Conservation (phyloP, 2,888 invertebrate genomes). For the Aelia acuminata region DNA sequence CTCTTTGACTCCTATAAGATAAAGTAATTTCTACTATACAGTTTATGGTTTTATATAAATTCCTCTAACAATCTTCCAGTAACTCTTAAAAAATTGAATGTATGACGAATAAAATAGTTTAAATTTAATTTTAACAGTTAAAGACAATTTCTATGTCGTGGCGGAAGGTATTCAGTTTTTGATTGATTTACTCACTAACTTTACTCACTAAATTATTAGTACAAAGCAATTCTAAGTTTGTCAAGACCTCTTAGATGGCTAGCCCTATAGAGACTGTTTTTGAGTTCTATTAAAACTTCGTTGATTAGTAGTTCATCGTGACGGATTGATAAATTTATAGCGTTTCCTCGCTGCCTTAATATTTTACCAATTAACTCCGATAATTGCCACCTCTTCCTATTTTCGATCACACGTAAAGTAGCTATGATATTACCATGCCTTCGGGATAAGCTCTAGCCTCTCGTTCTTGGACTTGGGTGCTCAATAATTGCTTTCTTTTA, state of each 20-base stretch:
- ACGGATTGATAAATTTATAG: neutral
- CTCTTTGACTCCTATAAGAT: too few species aligned
- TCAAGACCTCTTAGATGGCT: neutral
- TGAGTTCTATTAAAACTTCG: constrained; percentile 24
- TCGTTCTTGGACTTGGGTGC: neutral
- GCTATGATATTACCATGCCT: neutral
- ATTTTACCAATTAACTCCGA: neutral
- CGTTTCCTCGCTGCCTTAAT: neutral
- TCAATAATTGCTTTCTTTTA: neutral
- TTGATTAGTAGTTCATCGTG: neutral
- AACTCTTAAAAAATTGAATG: too few species aligned
- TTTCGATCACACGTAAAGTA: neutral
- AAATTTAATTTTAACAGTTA: too few species aligned
- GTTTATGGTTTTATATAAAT: too few species aligned
- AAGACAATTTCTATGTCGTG: too few species aligned
- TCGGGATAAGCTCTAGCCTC: neutral
- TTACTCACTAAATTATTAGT: neutral
- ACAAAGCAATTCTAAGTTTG: neutral
- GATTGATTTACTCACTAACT: neutral
- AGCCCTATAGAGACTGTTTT: neutral
- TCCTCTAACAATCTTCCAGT: too few species aligned
- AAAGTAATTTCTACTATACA: too few species aligned
- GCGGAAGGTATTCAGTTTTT: too few species aligned
- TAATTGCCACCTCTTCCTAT: neutral
- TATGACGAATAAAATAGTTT: too few species aligned